phyloP scores from a whole-genome alignment of 2,797 vertebrate species.

The Halcyon chelicuti region DNA sequence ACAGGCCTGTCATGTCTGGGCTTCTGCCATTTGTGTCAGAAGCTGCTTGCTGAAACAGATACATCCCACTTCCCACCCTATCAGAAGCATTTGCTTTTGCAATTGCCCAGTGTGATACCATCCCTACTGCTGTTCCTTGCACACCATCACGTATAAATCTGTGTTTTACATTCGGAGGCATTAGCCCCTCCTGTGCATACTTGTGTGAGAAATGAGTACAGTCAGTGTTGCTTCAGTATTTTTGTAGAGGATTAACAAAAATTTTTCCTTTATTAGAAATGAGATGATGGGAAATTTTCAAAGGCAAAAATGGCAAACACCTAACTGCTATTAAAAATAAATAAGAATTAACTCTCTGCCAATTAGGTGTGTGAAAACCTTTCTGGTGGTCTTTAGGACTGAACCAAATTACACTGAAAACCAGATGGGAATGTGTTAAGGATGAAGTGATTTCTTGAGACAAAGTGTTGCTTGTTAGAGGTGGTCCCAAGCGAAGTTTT shows the following conservation, averaged over 20 bases:
- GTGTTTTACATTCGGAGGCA: background rate
- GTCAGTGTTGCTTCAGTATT: conserved; percentile 25
- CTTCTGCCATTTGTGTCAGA: background rate
- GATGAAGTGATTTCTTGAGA: conserved; percentile 21
- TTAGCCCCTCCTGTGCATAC: background rate
- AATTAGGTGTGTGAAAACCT: conserved; percentile 47
- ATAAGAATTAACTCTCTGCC: conserved; percentile 38
- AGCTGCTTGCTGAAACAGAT: conserved; percentile 1
- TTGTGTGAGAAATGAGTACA: background rate
- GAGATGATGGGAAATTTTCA: conserved; percentile 57
- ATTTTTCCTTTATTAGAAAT: conserved; percentile 10
- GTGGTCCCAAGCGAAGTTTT: background rate
- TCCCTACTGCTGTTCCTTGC: background rate
- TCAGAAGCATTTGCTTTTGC: background rate
- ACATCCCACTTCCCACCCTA: background rate
- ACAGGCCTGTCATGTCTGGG: background rate
- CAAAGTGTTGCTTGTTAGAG: conserved; percentile 40
- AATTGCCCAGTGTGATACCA: background rate
- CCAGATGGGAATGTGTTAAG: conserved; percentile 7
- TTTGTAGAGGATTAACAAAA: conserved; percentile 36
- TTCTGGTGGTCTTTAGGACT: conserved; percentile 34
- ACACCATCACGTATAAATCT: background rate
- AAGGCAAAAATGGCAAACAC: conserved; percentile 31
- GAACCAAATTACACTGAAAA: conserved; percentile 26
- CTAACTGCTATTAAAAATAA: conserved; percentile 49